A percentile compares a stretch with the other conserved stretches of the same genome.
Evolutionary conservation across 2,888 invertebrate genomes (phyloP).

Genomic region (Ferrisia virgata): DNA sequence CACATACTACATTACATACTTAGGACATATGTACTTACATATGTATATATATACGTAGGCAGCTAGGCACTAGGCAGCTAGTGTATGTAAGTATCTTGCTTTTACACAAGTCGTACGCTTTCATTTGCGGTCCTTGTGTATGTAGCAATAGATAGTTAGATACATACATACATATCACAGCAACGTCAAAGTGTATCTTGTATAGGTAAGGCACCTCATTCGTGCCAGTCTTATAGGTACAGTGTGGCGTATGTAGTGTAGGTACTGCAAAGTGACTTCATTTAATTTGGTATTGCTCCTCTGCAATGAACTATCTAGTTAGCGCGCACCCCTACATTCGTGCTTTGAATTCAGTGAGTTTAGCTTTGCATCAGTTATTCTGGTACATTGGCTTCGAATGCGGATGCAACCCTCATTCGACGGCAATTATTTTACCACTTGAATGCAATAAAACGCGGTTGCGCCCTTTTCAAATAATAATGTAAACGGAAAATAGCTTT

Average conservation of each 20-base stretch:
- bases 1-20: too few species aligned
- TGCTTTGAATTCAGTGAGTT: constrained; percentile 41
- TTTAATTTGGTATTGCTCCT: constrained; percentile 36
- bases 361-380: constrained; percentile 43
- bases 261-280: constrained; percentile 31
- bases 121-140: constrained; percentile 7
- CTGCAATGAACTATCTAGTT: constrained; percentile 32
- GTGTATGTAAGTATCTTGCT: not conserved
- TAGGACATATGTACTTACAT: too few species aligned
- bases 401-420: constrained; percentile 41
- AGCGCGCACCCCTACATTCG: constrained; percentile 32
- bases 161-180: too few species aligned
- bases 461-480: constrained; percentile 45
- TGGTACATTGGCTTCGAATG: constrained; percentile 43
- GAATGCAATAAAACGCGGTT: constrained; percentile 45
- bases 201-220: too few species aligned
- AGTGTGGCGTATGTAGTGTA: not conserved
- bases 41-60: too few species aligned
- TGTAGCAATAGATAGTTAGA: too few species aligned
- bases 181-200: too few species aligned
- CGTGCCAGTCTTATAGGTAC: not conserved
- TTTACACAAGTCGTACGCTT: not conserved
- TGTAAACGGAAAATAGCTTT: constrained; percentile 46
- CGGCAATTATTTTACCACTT: constrained; percentile 46
- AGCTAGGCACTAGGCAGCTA: not conserved